A percentile compares a stretch with the other conserved stretches of the same genome.
Evolutionary conservation across 2,888 invertebrate species (phyloP).

Genomic region (Leptinotarsa rubiginosa): DNA sequence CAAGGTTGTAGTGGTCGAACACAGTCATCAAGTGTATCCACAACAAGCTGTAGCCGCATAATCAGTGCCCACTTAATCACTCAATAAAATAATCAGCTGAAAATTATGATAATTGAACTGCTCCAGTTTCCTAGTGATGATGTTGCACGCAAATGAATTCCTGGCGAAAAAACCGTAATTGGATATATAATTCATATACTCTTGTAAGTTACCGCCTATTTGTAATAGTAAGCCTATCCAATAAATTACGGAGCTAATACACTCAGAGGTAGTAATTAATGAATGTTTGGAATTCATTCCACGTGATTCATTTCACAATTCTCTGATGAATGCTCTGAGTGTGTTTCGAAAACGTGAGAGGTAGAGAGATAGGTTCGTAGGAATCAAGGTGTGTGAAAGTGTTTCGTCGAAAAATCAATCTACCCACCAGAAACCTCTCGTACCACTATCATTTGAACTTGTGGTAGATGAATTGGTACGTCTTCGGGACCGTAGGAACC

Average conservation of each 20-base stretch:
- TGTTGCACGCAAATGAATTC: constrained; percentile 24
- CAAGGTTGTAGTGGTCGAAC: background rate
- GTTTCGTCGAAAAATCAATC: background rate
- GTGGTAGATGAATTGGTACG: no score
- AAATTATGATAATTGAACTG: constrained; percentile 38
- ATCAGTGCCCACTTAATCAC: constrained; percentile 31
- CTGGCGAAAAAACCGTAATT: constrained; percentile 36
- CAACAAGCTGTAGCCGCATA: background rate
- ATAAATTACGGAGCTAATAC: constrained; percentile 37
- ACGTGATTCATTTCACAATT: constrained; percentile 38
- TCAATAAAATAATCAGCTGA: constrained; percentile 35
- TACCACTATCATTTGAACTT: no score
- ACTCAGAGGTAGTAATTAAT: constrained; percentile 36
- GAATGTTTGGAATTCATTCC: constrained; percentile 12
- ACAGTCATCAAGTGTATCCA: background rate
- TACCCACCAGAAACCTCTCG: no score
- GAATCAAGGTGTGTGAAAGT: background rate
- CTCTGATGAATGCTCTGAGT: constrained; percentile 26
- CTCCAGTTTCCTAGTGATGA: constrained; percentile 37
- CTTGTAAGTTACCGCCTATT: constrained; percentile 42
- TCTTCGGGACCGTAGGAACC: no score
- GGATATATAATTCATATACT: constrained; percentile 41
- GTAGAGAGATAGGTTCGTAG: background rate
- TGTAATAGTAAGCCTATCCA: constrained; percentile 32
- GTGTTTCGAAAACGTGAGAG: constrained; percentile 20